These are phyloP conservation scores for Galeruca laticollis DNA, from an alignment of 2,888 invertebrate genomes.

Conservation along the genomic window DNA sequence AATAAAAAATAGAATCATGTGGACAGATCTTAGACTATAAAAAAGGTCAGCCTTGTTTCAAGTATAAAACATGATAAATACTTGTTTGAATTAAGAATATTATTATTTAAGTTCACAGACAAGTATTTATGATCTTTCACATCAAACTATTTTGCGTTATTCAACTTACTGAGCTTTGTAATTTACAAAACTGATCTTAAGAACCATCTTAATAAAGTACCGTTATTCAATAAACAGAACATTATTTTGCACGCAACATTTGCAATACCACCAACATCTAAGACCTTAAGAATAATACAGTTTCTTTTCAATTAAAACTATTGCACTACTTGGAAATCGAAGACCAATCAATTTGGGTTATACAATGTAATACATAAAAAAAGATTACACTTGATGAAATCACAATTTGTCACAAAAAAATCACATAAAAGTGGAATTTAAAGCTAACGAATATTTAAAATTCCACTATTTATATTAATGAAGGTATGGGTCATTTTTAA, in stretches of 20 bases:
- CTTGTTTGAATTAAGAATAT: too few species aligned
- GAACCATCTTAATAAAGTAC: conserved; percentile 3
- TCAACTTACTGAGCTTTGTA: too few species aligned
- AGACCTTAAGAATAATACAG: conserved; percentile 36
- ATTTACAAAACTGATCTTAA: not conserved
- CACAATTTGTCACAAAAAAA: conserved; percentile 10
- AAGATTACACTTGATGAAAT: conserved; percentile 7
- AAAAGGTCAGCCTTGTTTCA: too few species aligned
- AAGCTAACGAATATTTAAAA: not conserved
- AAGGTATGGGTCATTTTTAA: not conserved
- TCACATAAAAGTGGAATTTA: conserved; percentile 12
- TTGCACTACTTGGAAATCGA: conserved; percentile 45
- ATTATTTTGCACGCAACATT: too few species aligned
- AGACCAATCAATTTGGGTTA: conserved; percentile 31
- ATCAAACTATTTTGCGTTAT: too few species aligned
- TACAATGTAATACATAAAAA: not conserved
- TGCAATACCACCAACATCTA: conserved; percentile 34
- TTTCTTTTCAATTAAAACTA: conserved; percentile 45
- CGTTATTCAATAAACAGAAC: too few species aligned
- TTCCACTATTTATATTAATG: not conserved
- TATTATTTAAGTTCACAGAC: too few species aligned
- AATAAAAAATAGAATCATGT: too few species aligned
- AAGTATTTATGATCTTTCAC: too few species aligned
- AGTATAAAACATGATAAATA: too few species aligned
- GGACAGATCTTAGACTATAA: too few species aligned